Base-by-base conservation (phyloP, 1,140 invertebrate genomes). In the Lasioglossum baleicum region DNA sequence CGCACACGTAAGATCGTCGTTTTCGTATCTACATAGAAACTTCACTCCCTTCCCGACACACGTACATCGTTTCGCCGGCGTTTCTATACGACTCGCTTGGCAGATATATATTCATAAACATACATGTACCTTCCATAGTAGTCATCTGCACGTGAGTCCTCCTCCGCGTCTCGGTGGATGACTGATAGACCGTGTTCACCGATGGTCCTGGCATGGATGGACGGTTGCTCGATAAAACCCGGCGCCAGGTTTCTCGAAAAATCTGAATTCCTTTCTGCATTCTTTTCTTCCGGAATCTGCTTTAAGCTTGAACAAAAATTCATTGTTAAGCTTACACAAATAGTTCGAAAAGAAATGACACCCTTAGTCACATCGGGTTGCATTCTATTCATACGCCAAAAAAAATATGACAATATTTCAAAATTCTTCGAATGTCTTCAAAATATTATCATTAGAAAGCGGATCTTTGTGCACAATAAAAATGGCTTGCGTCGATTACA, bases 61-160 rank as follows among this genome's bases (percentile, higher is more conserved):
- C 35, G 58, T 48, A 56, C 11, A 22, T 20, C n/a, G 15, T 48
- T 26, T 22, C 15, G 35, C 8, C 53, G 20, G 22, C 64, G n/a
- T 6, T n/a, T 77, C 56, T 60, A 77, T 58, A 51, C 11, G 48
- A 72, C 31, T 65, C 61, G 22, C 61, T 58, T 22, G 61, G 35
- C 31, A 26, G 40, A 72, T 48, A 26, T 26, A 73, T 73, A 73
- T 65, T 65, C 76, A 73, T 66, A 66, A 73, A 73, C 69, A 42
- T 53, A 31, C 20, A 5, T 73, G 61, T 17, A 73, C n/a, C 64
- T 58, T 35, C 61, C 13, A 35, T 22, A 31, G n/a, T 69, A 35
- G 63, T 60, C 72, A 79, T 79, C 61, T 73, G 40, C 61, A 79
- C 35, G 48, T 35, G 69, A 65, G 56, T 78, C 4, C 48, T 64